These are phyloP conservation scores for Scartelaos histophorus DNA, from an alignment of 2,113 vertebrate species.

Conservation along the genomic window DNA sequence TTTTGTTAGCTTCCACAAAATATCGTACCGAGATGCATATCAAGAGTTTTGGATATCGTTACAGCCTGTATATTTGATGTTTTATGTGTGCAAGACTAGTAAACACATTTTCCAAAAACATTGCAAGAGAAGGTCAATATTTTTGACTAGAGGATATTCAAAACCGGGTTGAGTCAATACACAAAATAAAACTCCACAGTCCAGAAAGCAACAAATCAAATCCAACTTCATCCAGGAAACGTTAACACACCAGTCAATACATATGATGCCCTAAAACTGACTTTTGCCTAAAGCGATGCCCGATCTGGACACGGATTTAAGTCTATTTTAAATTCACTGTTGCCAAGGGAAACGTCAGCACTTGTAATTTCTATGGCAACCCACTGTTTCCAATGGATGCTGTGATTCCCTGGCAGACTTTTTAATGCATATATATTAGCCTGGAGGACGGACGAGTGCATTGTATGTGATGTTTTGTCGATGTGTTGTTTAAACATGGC, in stretches of 20 bases:
- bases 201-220: background rate
- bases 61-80: too few relatives aligned
- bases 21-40: too few relatives aligned
- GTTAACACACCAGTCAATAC: background rate
- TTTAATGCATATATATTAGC: slow-evolving; percentile 68
- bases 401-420: slow-evolving; percentile 53
- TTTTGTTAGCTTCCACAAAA: too few relatives aligned
- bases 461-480: slow-evolving; percentile 38
- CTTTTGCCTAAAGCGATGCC: slow-evolving; percentile 34
- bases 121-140: too few relatives aligned
- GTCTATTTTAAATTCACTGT: slow-evolving; percentile 64
- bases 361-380: slow-evolving; percentile 70
- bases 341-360: slow-evolving; percentile 67
- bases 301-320: slow-evolving; percentile 48
- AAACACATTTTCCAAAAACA: too few relatives aligned
- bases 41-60: too few relatives aligned
- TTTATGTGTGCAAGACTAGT: too few relatives aligned
- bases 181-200: background rate
- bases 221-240: background rate
- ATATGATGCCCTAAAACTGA: background rate
- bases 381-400: slow-evolving; percentile 53
- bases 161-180: background rate
- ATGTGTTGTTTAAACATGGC: slow-evolving; percentile 43
- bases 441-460: slow-evolving; percentile 23
- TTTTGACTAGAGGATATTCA: background rate